Evolutionary conservation across 2,888 invertebrate genomes (phyloP), one percentile per base, ranked within the genome.

Genomic region (Campoplex nolae): DNA sequence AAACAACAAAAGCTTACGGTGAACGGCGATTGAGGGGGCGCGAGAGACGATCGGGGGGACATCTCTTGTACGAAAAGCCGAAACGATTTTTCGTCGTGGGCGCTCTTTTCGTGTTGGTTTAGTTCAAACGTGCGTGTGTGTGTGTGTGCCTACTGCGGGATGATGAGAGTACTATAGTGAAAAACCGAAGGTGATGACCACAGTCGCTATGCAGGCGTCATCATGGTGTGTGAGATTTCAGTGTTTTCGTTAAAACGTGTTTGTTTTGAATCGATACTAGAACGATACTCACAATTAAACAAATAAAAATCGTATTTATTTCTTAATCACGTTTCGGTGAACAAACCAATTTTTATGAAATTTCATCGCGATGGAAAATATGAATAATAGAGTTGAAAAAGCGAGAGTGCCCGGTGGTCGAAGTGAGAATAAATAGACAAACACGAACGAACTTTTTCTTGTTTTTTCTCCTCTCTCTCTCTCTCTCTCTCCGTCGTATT

Each of bases 261-360:
- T 92, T 93, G 92, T 92, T 92, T 92, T 92, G 88, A 91, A 91
- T 91, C 90, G 88, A 91, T 89, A 88, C 88, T 75, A 65, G 77
- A 82, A 23, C 42, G 79, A 54, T 35, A 48, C 65, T 18, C 85
- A 38, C 32, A 51, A 38, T 35, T 65, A 28, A 51, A 11, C 83
- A 77, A 48, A 42, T 84, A 84, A 75, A 54, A 74, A 81, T 35
- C 16, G 16, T 42, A 42, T 58, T 62, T 76, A 48, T 35, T 28
- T 32, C 32, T 77, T n/a, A 18, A 35, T 54, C 1, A 35, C 18
- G 13, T 42, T 67, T 7, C 65, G 23, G 2, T 18, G 51, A 28
- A 74, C 23, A 42, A 76, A n/a, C 11, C 23, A 6, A 65, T 65
- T 65, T 42, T 9, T n/a, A 65, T 48, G 48, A 32, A 48, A 65